phyloP scores from a whole-genome alignment of 2,888 invertebrate genomes.

The Hofmannophila pseudospretella region DNA sequence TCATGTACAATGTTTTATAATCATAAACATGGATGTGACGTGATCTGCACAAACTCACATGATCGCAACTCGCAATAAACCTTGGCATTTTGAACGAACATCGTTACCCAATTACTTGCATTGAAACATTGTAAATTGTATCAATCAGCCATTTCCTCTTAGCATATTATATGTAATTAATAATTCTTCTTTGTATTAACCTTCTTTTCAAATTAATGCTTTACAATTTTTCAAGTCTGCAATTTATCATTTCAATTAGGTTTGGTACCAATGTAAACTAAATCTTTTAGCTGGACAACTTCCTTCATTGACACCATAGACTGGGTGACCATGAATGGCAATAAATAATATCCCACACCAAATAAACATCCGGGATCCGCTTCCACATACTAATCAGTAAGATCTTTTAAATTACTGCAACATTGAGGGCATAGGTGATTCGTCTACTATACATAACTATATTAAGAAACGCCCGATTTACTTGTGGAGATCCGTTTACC shows the following conservation, averaged over 20 bases:
- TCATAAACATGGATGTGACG: constrained; percentile 5
- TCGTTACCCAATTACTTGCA: constrained; percentile 36
- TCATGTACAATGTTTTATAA: constrained; percentile 13
- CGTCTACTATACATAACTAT: no score
- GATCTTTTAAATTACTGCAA: no score
- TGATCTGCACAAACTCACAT: constrained; percentile 7
- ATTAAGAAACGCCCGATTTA: no score
- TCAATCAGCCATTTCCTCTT: constrained; percentile 28
- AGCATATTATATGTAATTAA: constrained; percentile 1
- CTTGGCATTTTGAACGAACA: constrained; percentile 47
- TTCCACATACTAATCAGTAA: no score
- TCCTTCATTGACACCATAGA: no score
- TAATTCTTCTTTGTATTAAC: background rate
- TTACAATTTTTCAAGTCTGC: background rate
- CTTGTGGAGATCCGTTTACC: no score
- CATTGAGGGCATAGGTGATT: no score
- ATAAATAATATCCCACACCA: no score
- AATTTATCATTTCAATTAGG: background rate
- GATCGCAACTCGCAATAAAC: constrained; percentile 37
- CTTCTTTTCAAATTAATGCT: background rate
- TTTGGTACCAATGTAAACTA: no score
- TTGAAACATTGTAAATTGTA: constrained; percentile 34
- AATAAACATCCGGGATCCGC: no score
- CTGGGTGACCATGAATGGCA: no score
- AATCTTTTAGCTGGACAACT: no score